Percentiles rank a stretch among this genome's conserved stretches.
Evolutionary conservation across 2,888 invertebrate species (phyloP).

Genomic region (Pseudococcus jackbeardsleyi): DNA sequence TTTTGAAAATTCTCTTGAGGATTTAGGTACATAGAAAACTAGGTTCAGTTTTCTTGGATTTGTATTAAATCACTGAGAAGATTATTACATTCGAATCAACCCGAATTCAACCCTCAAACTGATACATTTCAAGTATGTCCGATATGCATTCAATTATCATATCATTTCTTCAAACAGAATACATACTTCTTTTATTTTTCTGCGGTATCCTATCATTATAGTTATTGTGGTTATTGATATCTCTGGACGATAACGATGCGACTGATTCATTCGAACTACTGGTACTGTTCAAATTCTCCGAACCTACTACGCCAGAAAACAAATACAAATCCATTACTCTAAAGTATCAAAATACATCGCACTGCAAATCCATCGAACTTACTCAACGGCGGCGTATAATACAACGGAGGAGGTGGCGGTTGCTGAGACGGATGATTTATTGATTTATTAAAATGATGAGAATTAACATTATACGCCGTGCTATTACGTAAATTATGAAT

Average conservation of each 20-base stretch:
- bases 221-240: constrained; percentile 65
- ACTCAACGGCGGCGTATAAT: constrained; percentile 57
- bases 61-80: background rate
- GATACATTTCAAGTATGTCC: background rate
- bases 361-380: background rate
- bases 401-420: constrained; percentile 57
- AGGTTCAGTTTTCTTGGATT: no score
- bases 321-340: background rate
- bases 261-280: constrained; percentile 91
- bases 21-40: no score
- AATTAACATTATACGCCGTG: background rate
- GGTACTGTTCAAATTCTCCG: constrained; percentile 71
- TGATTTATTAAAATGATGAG: constrained; percentile 56
- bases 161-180: background rate
- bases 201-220: constrained; percentile 67
- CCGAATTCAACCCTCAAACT: background rate
- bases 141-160: background rate
- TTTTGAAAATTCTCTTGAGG: no score
- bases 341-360: background rate
- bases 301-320: constrained; percentile 20
- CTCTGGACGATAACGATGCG: constrained; percentile 76
- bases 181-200: constrained; percentile 68
- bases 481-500: constrained; percentile 51
- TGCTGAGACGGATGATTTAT: constrained; percentile 55
- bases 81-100: background rate